Evolutionary conservation across 2,113 vertebrate genomes (phyloP).

Genomic region (Dromiciops gliroides): DNA sequence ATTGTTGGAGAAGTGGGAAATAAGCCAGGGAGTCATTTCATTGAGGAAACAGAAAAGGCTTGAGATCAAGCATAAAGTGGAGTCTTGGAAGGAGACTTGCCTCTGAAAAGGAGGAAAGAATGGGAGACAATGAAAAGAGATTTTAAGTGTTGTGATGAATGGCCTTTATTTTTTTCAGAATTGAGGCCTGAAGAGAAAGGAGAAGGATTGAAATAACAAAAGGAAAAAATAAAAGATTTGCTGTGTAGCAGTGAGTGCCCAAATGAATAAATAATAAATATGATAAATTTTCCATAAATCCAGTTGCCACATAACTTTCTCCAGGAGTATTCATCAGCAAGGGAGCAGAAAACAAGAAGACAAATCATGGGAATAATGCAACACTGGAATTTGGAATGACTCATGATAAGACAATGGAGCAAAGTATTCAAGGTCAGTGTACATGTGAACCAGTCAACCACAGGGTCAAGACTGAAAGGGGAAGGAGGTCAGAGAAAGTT

Average conservation of each 20-base stretch:
- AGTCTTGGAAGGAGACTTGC: not conserved
- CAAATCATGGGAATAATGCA: not conserved
- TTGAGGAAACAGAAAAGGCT: not conserved
- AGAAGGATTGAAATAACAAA: not conserved
- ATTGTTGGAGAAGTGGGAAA: not conserved
- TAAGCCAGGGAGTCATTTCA: not conserved
- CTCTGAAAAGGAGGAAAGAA: not conserved
- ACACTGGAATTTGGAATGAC: not conserved
- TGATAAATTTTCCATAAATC: not conserved
- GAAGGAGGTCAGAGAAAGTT: not conserved
- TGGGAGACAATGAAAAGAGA: not conserved
- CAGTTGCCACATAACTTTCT: not conserved
- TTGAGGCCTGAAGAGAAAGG: not conserved
- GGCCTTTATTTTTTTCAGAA: not conserved
- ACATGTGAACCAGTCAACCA: not conserved
- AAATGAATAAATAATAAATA: not conserved
- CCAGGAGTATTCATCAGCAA: not conserved
- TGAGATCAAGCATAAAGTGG: not conserved
- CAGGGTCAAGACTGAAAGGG: not conserved
- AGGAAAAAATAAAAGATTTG: not conserved
- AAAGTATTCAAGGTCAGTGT: not conserved
- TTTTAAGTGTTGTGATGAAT: not conserved
- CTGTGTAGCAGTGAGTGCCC: not conserved
- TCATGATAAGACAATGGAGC: not conserved
- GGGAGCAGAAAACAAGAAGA: not conserved